Evolutionary conservation across 1,140 invertebrate species (phyloP), one percentile per base, ranked within the genome.

Genomic region (Zaprionus vittiger): DNA sequence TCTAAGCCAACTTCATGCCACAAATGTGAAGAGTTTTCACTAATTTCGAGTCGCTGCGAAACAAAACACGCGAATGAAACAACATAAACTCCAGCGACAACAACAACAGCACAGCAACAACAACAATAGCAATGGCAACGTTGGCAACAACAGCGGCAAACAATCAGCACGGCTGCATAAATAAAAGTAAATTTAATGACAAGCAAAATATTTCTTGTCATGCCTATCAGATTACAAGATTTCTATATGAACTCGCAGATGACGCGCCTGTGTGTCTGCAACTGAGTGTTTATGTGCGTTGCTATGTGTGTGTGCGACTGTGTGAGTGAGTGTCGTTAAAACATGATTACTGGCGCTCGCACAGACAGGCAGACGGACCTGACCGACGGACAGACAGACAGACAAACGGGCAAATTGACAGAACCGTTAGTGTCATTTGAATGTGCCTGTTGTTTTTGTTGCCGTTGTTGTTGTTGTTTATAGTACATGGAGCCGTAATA

Each of bases 121-220:
- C 22, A 80, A 68, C 69, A 79, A 74, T 59, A 79, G 57, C 57
- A 67, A 44, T 64, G 34, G 28, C 41, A 34, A 52, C 26, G 52
- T 15, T 12, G 26, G n/a, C 14, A 34, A 64, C 24, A 64, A 17
- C 54, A 81, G 52, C 55, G 28, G 64, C 59, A 66, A 73, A 73
- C 83, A 83, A 90, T 89, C 83, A 82, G 81, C 82, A 77, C 73
- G 77, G 85, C 85, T 89, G 85, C 85, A 89, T 89, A 89, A 89
- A 89, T 89, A 89, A 89, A 89, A 89, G 85, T 89, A 89, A 89
- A 89, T 89, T 90, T 90, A 89, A 89, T 89, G 85, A 89, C 85
- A 89, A 89, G 85, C 85, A 89, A 89, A 87, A 90, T 90, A 90
- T 89, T 89, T 89, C 85, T 89, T 89, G 85, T 89, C 85, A 89